Base-by-base conservation (phyloP, 92 coral and sea anemone species). In the Phenganax stokvisi region DNA sequence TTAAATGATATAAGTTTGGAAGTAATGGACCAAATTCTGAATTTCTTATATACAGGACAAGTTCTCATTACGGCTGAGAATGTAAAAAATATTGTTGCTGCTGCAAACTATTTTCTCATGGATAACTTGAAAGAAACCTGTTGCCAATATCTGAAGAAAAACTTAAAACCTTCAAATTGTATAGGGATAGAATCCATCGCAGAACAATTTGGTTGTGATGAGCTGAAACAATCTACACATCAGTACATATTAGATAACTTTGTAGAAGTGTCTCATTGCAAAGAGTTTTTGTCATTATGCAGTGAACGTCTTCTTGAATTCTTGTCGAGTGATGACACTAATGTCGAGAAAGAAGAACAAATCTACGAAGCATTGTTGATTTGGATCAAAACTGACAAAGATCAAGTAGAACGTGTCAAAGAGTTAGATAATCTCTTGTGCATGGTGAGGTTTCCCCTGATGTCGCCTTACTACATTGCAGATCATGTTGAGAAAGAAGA, bases 401-500 rank as follows among this genome's bases (percentile, higher is more conserved):
- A 79, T 44, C 74, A 79, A 10, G 71, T 87, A 28, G 89, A 96
- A 75, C 86, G 99, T 7, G 80, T 72, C 29, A 57, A 76, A 8
- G 61, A 83, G 71, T 89, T 96, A 71, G 90, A 92, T 57, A 85
- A 88, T 64, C 92, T 96, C 75, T 79, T 92, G 10, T 88, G 83
- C 44, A 90, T 89, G 54, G 80, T 96, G 59, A 91, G 99, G 12
- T 96, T 96, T 74, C 99, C 99, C 4, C 86, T 90, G 52, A 96
- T 96, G 96, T 96, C 99, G 6, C 99, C 99, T 0, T 96, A 96
- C 71, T 96, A 96, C 71, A 87, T 96, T 17, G 99, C 99, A 2
- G 99, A 96, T 73, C 89, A 90, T 61, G 97, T 96, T 11, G 99
- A 96, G 74, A 96, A 93, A 17, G 93, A 96, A 76, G 90, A 89